These are phyloP conservation scores for Melieria picta DNA, from an alignment of 2,888 invertebrate genomes.

Conservation along the genomic window DNA sequence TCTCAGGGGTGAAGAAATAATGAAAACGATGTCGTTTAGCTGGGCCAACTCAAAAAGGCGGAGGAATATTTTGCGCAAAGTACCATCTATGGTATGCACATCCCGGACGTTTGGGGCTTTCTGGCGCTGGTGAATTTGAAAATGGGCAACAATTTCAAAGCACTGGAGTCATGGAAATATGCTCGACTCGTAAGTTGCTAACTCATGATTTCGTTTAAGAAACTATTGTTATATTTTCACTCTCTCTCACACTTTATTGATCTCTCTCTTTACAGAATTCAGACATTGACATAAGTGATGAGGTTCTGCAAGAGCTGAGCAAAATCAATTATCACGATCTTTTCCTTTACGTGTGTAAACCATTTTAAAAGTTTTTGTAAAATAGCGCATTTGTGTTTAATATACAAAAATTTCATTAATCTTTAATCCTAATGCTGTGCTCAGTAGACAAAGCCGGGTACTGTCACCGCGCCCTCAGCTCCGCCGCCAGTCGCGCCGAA, in stretches of 20 bases:
- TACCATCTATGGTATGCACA: slow-evolving; percentile 45
- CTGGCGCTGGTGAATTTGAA: slow-evolving; percentile 54
- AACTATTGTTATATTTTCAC: not conserved
- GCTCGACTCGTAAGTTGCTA: slow-evolving; percentile 47
- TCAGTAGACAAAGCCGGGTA: slow-evolving; percentile 33
- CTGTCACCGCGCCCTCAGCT: slow-evolving; percentile 19
- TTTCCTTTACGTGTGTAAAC: slow-evolving; percentile 50
- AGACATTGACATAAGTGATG: slow-evolving; percentile 40
- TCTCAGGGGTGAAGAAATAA: too few species aligned
- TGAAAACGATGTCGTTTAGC: slow-evolving; percentile 7
- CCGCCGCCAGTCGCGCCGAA: slow-evolving; percentile 35
- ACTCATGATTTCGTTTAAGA: not conserved
- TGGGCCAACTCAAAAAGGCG: slow-evolving; percentile 43
- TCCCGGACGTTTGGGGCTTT: slow-evolving; percentile 55
- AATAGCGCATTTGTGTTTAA: not conserved
- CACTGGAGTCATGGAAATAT: slow-evolving; percentile 57
- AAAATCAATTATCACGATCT: slow-evolving; percentile 48
- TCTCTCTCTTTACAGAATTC: slow-evolving; percentile 42
- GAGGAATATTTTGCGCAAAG: slow-evolving; percentile 45
- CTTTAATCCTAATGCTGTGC: not conserved
- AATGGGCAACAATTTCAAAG: slow-evolving; percentile 49
- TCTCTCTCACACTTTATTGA: too few species aligned
- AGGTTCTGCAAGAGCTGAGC: slow-evolving; percentile 50
- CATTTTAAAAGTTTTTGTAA: not conserved
- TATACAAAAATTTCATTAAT: not conserved